These are phyloP conservation scores for Subacronicta megacephala DNA, from an alignment of 2,888 invertebrate genomes.

Conservation along the genomic window DNA sequence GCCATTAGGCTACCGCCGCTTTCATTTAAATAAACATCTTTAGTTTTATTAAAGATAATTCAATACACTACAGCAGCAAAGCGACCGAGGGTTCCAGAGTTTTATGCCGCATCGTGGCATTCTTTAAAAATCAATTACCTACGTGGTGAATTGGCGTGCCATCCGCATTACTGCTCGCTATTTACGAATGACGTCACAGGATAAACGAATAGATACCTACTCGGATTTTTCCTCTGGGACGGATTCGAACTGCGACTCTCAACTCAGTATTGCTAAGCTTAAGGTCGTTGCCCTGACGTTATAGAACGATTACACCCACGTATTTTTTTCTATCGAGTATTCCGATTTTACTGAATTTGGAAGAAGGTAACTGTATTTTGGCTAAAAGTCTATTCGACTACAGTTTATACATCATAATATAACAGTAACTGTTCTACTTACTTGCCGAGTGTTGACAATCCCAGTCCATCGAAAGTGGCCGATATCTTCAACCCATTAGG, in stretches of 20 bases:
- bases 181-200: slow-evolving; percentile 10
- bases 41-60: too few species aligned
- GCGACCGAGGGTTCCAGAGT: too few species aligned
- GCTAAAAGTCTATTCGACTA: slow-evolving; percentile 11
- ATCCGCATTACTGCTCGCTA: slow-evolving; percentile 7
- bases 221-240: not conserved
- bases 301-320: slow-evolving; percentile 43
- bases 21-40: too few species aligned
- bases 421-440: slow-evolving; percentile 66
- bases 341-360: slow-evolving; percentile 40
- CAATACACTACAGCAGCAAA: too few species aligned
- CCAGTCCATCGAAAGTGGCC: slow-evolving; percentile 81
- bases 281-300: slow-evolving; percentile 39
- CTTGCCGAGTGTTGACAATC: slow-evolving; percentile 82
- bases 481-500: slow-evolving; percentile 82
- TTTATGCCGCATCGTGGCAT: too few species aligned
- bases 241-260: slow-evolving; percentile 29
- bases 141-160: not conserved
- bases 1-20: too few species aligned
- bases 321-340: slow-evolving; percentile 21
- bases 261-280: slow-evolving; percentile 10
- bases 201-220: not conserved
- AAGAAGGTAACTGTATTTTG: slow-evolving; percentile 25
- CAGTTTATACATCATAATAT: not conserved
- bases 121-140: too few species aligned